These are phyloP conservation scores for Perccottus glenii DNA, from an alignment of 2,113 vertebrate species.

Conservation along the genomic window DNA sequence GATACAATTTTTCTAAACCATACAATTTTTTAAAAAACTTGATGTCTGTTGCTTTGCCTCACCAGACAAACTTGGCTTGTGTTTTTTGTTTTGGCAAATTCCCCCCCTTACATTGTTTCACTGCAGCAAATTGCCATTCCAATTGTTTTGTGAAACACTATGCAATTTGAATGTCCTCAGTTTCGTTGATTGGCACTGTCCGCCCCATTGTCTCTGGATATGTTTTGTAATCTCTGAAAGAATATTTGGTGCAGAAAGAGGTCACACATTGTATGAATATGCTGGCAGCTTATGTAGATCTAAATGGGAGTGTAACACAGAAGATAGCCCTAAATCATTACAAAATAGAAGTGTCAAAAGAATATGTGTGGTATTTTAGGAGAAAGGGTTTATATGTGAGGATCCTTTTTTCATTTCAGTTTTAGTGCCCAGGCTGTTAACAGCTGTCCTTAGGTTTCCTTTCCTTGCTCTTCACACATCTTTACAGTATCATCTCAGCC, in stretches of 20 bases:
- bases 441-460: constrained; percentile 3
- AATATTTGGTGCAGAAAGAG: neutral
- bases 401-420: neutral
- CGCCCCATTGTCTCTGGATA: constrained; percentile 4
- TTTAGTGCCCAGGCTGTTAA: neutral
- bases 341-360: neutral
- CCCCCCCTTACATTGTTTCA: constrained; percentile 3
- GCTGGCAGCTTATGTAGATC: neutral
- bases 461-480: neutral
- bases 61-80: neutral
- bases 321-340: neutral
- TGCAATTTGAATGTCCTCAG: constrained; percentile 10
- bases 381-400: neutral
- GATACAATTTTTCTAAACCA: constrained; percentile 21
- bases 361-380: too few relatives aligned
- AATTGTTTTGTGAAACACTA: constrained; percentile 4
- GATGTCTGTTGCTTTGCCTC: constrained; percentile 4
- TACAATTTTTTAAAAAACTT: constrained; percentile 16
- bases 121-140: constrained; percentile 5
- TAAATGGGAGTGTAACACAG: neutral
- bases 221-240: constrained; percentile 2
- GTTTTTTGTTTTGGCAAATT: constrained; percentile 14
- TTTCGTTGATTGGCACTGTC: constrained; percentile 10
- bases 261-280: constrained; percentile 4
- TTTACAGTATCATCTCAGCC: neutral